These are phyloP conservation scores for Amblyornis subalaris DNA, from an alignment of 2,113 vertebrate species.

Conservation along the genomic window DNA sequence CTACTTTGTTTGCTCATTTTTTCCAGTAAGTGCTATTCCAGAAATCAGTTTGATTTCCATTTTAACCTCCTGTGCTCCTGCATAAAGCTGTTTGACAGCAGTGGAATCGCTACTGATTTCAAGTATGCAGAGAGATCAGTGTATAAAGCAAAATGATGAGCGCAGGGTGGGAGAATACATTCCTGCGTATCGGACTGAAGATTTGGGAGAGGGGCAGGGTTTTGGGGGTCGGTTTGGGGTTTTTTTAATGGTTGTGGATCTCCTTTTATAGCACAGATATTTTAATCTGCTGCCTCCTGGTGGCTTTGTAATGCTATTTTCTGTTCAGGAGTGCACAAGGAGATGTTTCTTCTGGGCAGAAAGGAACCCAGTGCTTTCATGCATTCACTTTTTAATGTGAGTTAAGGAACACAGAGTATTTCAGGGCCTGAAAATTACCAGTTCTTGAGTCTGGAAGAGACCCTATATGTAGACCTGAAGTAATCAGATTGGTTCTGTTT, in stretches of 20 bases:
- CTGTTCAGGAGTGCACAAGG: not conserved
- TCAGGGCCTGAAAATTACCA: not conserved
- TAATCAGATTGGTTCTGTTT: not conserved
- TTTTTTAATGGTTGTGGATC: not conserved
- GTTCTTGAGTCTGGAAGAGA: not conserved
- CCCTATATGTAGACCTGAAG: fast-evolving
- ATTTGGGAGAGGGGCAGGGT: not conserved
- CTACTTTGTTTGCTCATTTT: not conserved
- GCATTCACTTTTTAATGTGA: not conserved
- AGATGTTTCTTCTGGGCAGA: not conserved
- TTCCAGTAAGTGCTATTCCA: not conserved
- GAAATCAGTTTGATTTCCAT: not conserved
- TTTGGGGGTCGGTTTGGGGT: not conserved
- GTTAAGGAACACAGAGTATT: not conserved
- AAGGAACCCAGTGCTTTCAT: not conserved
- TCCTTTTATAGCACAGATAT: not conserved
- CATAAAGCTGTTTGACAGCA: not conserved
- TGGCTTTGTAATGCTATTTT: not conserved
- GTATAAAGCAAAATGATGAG: not conserved
- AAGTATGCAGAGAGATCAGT: not conserved
- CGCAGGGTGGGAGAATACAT: fast-evolving
- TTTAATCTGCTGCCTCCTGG: conserved; percentile 48
- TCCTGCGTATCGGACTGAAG: not conserved
- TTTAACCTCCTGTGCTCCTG: not conserved
- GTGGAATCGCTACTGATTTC: not conserved